Percentiles rank a stretch among this genome's conserved stretches.
Evolutionary conservation across 2,888 invertebrate species (phyloP).

Genomic region (Coleophora flavipennella): DNA sequence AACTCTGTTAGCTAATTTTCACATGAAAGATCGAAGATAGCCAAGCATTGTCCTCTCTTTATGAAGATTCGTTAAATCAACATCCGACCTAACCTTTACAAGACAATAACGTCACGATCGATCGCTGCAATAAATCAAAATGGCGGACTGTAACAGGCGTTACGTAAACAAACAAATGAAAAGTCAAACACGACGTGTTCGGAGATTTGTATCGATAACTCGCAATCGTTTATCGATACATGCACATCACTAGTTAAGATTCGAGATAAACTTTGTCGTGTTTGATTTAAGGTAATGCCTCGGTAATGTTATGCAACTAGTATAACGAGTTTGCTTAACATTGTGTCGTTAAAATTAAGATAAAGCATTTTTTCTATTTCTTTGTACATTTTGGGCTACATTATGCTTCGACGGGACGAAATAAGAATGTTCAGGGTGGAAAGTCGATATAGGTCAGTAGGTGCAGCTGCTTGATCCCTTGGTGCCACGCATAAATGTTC

Average conservation of each 20-base stretch:
- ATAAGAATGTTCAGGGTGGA: no score
- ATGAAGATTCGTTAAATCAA: neutral
- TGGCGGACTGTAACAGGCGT: slow-evolving; percentile 3
- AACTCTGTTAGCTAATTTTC: neutral
- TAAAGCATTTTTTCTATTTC: no score
- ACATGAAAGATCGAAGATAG: neutral
- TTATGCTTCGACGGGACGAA: no score
- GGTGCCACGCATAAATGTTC: no score
- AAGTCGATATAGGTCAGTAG: no score
- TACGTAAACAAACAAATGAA: slow-evolving; percentile 3
- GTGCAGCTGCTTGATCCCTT: no score
- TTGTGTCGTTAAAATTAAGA: no score
- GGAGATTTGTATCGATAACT: slow-evolving; percentile 7
- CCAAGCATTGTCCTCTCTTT: neutral
- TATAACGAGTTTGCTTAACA: no score
- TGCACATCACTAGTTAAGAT: slow-evolving; percentile 25
- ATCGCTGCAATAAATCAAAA: slow-evolving; percentile 1
- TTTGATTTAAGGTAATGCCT: no score
- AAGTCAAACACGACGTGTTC: slow-evolving; percentile 1
- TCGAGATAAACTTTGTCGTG: slow-evolving; percentile 16
- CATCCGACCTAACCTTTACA: slow-evolving; percentile 6
- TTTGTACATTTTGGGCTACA: no score
- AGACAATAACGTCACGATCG: slow-evolving; percentile 6
- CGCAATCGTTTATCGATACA: slow-evolving; percentile 11
- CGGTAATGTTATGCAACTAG: no score